Conservation (phyloP, 2,797 vertebrate genomes). For the Poeciliopsis infans region DNA sequence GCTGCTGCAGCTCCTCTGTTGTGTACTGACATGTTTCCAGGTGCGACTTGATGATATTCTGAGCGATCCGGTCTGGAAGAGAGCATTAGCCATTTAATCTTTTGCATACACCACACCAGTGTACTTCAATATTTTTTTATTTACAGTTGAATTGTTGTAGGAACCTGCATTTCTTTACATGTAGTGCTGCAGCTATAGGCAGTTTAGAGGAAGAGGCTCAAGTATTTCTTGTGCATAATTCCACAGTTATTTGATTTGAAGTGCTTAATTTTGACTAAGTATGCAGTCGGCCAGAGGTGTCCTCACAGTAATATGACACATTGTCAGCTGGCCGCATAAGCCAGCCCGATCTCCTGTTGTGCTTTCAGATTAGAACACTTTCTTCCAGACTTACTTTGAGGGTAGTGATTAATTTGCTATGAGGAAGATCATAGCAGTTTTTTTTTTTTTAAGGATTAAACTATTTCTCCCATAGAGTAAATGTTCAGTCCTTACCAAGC, state of each 20-base stretch:
- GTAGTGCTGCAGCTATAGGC: neutral
- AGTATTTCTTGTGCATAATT: constrained; percentile 22
- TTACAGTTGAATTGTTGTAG: constrained; percentile 6
- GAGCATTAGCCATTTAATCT: constrained; percentile 9
- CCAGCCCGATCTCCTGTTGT: constrained; percentile 63
- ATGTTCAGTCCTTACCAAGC: constrained; percentile 85
- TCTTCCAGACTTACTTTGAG: constrained; percentile 29
- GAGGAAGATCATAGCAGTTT: constrained; percentile 8
- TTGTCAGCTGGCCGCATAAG: constrained; percentile 58
- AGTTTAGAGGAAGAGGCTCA: neutral
- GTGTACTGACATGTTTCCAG: constrained; percentile 99
- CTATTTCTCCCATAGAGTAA: neutral
- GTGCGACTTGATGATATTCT: constrained; percentile 99
- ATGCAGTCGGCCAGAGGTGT: constrained; percentile 29
- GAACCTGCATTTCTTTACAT: neutral
- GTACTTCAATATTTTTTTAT: neutral
- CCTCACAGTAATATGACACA: constrained; percentile 41
- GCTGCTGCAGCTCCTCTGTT: constrained; percentile 95
- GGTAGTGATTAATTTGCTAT: constrained; percentile 31
- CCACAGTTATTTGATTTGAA: constrained; percentile 27
- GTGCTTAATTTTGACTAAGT: constrained; percentile 31
- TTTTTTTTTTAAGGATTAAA: constrained; percentile 5
- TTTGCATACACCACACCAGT: neutral
- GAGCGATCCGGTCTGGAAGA: constrained; percentile 93
- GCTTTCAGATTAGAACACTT: constrained; percentile 58